Base-by-base conservation (phyloP, 2,797 vertebrate species). In the Anguilla pacifica region DNA sequence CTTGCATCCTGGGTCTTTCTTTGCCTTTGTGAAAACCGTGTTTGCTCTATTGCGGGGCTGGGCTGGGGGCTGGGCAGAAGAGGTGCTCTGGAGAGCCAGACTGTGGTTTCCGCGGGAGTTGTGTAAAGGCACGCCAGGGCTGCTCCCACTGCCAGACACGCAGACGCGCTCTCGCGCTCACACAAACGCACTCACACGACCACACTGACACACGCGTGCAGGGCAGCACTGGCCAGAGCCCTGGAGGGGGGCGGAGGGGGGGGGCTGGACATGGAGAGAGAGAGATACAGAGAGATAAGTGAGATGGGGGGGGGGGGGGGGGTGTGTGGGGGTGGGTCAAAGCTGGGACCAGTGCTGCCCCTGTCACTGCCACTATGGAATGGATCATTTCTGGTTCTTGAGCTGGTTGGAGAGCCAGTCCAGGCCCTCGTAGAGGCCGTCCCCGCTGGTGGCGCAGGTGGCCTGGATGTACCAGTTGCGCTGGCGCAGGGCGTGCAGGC, bases 401-500 rank as follows among this genome's bases (percentile, higher is more conserved):
- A 97, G 95, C 95, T 97, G 97, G 94, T 96, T 97, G 94, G 96
- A 97, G 91, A 97, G 96, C 97, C 97, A 97, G 92, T 97, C 96
- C 86, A 97, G 96, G 87, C 97, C 97, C 93, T 97, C 96, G 13
- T 96, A 97, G 86, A 97, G 91, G 84, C 97, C 97, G 11, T 97
- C 96, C 7, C 97, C 97, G 2, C 96, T 97, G 92, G 96, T 97
- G 90, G 97, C 97, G 53, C 97, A 97, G 90, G 96, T 97, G 91
- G 96, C 96, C 94, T 97, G 97, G 93, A 97, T 97, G 94, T 96
- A 97, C 97, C 97, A 97, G 94, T 92, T 96, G 92, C 97, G 96
- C 86, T 96, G 96, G 87, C 96, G 96, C 57, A 97, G 95, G 67
- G 96, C 93, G 61, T 97, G 97, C 87, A 97, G 92, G 79, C 96